phyloP scores from a whole-genome alignment of 2,888 invertebrate genomes.

The Deilephila elpenor region DNA sequence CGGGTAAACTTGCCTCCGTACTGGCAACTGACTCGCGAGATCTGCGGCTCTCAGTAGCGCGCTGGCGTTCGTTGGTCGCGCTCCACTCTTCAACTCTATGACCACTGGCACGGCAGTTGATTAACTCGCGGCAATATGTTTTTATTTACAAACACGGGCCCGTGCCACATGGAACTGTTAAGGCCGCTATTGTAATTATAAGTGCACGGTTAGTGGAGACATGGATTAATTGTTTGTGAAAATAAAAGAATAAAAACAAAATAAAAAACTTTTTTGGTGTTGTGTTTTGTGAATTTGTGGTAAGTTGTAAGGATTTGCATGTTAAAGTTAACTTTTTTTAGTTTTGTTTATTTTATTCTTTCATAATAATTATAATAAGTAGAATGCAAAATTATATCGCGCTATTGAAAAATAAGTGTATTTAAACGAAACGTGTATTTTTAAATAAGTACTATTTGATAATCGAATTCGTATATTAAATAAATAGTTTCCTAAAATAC shows the following conservation, averaged over 20 bases:
- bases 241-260: not conserved
- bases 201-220: slow-evolving; percentile 16
- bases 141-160: slow-evolving; percentile 50
- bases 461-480: too few relatives aligned
- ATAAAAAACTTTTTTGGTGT: not conserved
- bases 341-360: not conserved
- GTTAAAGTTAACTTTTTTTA: not conserved
- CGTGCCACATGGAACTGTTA: slow-evolving; percentile 46
- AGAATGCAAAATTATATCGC: too few relatives aligned
- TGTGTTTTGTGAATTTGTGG: not conserved
- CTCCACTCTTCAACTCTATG: not conserved
- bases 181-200: slow-evolving; percentile 44
- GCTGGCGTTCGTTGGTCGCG: slow-evolving; percentile 12
- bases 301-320: not conserved
- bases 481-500: too few relatives aligned
- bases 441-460: too few relatives aligned
- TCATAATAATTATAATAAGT: not conserved
- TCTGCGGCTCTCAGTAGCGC: slow-evolving; percentile 4
- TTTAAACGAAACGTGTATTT: too few relatives aligned
- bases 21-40: not conserved
- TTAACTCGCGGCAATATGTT: slow-evolving; percentile 27
- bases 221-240: not conserved
- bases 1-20: slow-evolving; percentile 11
- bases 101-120: not conserved
- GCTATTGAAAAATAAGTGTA: too few relatives aligned